Base-by-base conservation (phyloP, 2,888 invertebrate genomes). In the Aphidoletes aphidimyza region DNA sequence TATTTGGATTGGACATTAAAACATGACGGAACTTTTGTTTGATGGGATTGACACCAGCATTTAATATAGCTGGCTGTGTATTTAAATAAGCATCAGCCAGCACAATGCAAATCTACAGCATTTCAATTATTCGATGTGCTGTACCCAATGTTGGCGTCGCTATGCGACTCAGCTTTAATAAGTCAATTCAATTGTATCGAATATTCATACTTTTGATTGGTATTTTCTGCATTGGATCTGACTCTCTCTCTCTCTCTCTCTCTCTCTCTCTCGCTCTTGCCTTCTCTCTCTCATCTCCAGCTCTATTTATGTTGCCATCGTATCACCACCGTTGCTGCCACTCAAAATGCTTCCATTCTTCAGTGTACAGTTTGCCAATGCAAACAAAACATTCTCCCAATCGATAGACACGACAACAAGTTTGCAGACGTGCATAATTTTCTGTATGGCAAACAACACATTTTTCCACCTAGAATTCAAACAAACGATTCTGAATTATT, bases 141-240 rank as follows among this genome's bases (percentile, higher is more conserved):
- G 47, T 47, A 47, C 2, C 17, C 47, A 47, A 47, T 19, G 8
- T 14, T 69, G 34, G 2, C 34, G 69, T 69, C 30, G 26, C 14
- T 69, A 14, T 69, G 69, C 30, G n/a, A n/a, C 54, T 54, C 54
- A n/a, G n/a, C 34, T 69, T 69, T 69, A 30, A 69, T 69, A 69
- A 69, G 30, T 30, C 69, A 14, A 69, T 69, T 30, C 30, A 69
- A 69, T 30, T 69, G 69, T 69, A 30, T 69, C 69, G 34, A 30
- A 69, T 69, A n/a, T 30, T 26, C 34, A 69, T 69, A 69, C 14
- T 69, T 2, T 69, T 30, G 30, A 69, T 69, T 30, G 69, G 30
- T 69, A 69, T 69, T 30, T 69, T 69, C 34, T 54, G 14, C 39
- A 39, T 11, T 39, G 39, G 5, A 5, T 39, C 39, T 39, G 6